phyloP scores from a whole-genome alignment of 2,888 invertebrate genomes.

The Falcaria lacertinaria region DNA sequence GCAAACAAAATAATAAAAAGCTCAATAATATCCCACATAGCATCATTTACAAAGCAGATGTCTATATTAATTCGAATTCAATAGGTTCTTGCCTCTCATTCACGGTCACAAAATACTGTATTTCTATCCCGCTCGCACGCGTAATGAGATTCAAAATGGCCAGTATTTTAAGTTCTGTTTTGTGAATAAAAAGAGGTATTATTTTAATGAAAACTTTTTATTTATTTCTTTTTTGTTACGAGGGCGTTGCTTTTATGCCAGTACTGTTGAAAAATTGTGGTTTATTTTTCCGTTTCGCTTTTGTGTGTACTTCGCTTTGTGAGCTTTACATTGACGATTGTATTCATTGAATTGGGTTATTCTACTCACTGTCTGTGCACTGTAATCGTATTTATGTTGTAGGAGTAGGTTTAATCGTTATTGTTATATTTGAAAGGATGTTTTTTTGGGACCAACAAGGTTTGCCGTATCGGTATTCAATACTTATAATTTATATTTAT shows the following conservation, averaged over 20 bases:
- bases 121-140: slow-evolving; percentile 35
- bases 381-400: slow-evolving; percentile 31
- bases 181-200: slow-evolving; percentile 48
- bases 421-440: slow-evolving; percentile 10
- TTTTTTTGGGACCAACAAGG: not conserved
- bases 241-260: slow-evolving; percentile 29
- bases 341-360: slow-evolving; percentile 40
- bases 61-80: slow-evolving; percentile 40
- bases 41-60: slow-evolving; percentile 54
- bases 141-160: slow-evolving; percentile 65
- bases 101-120: slow-evolving; percentile 24
- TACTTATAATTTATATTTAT: not conserved
- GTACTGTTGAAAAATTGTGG: slow-evolving; percentile 15
- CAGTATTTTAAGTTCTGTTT: slow-evolving; percentile 54
- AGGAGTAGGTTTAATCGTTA: slow-evolving; percentile 11
- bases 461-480: not conserved
- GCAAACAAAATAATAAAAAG: slow-evolving; percentile 26
- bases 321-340: slow-evolving; percentile 44
- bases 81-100: slow-evolving; percentile 31
- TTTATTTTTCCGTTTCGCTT: slow-evolving; percentile 26
- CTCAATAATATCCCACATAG: slow-evolving; percentile 19
- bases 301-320: slow-evolving; percentile 41
- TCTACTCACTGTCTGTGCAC: slow-evolving; percentile 37
- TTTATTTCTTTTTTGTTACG: slow-evolving; percentile 10
- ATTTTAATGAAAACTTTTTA: slow-evolving; percentile 54